phyloP scores from a whole-genome alignment of 2,888 invertebrate species.

The Lathronympha strigana region DNA sequence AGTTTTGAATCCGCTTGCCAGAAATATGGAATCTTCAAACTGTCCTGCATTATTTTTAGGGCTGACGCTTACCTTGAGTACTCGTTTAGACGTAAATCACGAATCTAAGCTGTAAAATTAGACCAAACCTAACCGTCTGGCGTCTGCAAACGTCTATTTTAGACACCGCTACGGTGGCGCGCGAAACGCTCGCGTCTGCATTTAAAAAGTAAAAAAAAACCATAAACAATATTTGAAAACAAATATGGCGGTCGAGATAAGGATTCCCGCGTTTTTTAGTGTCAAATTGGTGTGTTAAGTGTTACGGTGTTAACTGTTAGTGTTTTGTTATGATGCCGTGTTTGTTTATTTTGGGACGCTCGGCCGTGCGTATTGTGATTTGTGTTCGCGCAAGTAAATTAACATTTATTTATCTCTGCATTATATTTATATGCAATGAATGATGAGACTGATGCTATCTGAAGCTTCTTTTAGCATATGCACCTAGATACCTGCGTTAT shows the following conservation, averaged over 20 bases:
- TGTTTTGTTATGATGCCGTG: slow-evolving; percentile 44
- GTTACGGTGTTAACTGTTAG: slow-evolving; percentile 38
- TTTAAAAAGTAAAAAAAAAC: slow-evolving; percentile 60
- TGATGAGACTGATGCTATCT: slow-evolving; percentile 11
- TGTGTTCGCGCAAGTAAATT: neutral
- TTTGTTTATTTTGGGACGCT: slow-evolving; percentile 44
- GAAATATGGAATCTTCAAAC: slow-evolving; percentile 34
- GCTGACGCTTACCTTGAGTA: slow-evolving; percentile 47
- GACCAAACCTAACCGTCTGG: slow-evolving; percentile 71
- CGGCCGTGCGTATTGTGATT: slow-evolving; percentile 25
- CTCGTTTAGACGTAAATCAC: slow-evolving; percentile 56
- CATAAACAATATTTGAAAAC: slow-evolving; percentile 53
- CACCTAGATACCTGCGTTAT: neutral
- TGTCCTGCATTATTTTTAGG: slow-evolving; percentile 45
- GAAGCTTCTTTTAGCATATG: neutral
- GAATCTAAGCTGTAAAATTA: slow-evolving; percentile 65
- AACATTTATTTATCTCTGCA: neutral
- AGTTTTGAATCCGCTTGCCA: slow-evolving; percentile 29
- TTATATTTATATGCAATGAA: neutral
- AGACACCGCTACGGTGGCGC: slow-evolving; percentile 54
- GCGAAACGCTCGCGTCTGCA: slow-evolving; percentile 46
- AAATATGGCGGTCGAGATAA: slow-evolving; percentile 45
- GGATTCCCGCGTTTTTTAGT: slow-evolving; percentile 43
- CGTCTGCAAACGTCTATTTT: slow-evolving; percentile 77
- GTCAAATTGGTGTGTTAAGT: slow-evolving; percentile 33